Evolutionary conservation across 2,113 vertebrate genomes (phyloP).

Genomic region (Salvelinus namaycush): DNA sequence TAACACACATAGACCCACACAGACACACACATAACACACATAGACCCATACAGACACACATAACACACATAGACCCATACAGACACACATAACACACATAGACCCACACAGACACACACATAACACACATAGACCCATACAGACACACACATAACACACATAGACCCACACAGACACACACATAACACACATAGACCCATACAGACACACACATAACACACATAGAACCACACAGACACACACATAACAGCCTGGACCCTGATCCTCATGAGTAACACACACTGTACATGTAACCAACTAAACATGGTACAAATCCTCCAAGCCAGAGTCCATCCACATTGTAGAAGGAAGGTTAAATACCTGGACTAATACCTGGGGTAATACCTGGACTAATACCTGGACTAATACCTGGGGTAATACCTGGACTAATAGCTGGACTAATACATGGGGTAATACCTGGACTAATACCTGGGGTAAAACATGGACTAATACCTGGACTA

Average conservation of each 20-base stretch:
- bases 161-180: neutral
- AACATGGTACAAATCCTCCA: no score
- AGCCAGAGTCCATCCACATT: no score
- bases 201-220: neutral
- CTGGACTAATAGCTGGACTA: no score
- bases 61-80: neutral
- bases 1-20: neutral
- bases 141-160: slow-evolving; percentile 1
- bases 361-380: no score
- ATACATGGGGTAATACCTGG: no score
- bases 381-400: no score
- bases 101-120: neutral
- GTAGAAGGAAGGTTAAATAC: no score
- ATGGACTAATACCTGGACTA: no score
- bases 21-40: slow-evolving; percentile 1
- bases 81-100: neutral
- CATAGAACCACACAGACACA: neutral
- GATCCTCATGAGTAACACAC: no score
- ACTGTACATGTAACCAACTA: no score
- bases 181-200: neutral
- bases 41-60: neutral
- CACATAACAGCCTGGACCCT: neutral
- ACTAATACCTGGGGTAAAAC: no score
- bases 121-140: neutral
- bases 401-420: no score